Evolutionary conservation across 2,888 invertebrate species (phyloP), one percentile per base, ranked within the genome.

Genomic region (Oeneis ivallda): DNA sequence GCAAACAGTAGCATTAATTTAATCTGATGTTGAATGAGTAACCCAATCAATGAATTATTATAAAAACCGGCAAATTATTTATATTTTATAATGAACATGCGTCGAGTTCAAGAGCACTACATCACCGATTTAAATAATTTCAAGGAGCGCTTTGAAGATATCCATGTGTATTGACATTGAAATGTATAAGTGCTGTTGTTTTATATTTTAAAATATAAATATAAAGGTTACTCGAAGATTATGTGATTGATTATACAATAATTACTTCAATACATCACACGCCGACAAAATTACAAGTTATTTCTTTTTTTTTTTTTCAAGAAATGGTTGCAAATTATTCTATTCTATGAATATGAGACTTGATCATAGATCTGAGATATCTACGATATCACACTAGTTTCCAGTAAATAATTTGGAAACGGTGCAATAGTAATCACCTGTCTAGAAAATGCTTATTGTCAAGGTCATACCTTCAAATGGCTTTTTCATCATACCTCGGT

Each of bases 111-210:
- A 56, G 56, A 56, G 19, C 56, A 7, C 54, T 4, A 37, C 13
- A 56, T 56, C 39, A 56, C 8, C 7, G 56, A 56, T 41, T 56
- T 56, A 39, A 56, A 56, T 41, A 56, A 56, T 13, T 56, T 41
- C 56, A 56, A 54, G 54, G 15, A 56, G 41, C 37, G 52, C 19
- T 56, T 19, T 2, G 37, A 9, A 54, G 19, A 41, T 56, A 56
- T 41, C 13, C 8, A 56, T 13, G 1, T 26, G 17, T 39, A 5
- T 41, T 56, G 56, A 26, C 56, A 56, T 56, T 56, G 41, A 39
- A 54, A 54, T 17, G 26, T 41, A 15, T 11, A 56, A 17, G 26
- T 26, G 5, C 19, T 54, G 56, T 56, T 39, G 3, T 54, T 54
- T 39, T 10, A 54, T 53, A 17, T 15, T n/a, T 37, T 37, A 9